Percentiles rank a stretch among this genome's conserved stretches.
Evolutionary conservation across 2,888 invertebrate species (phyloP).

Genomic region (Acanthosepion esculentum): DNA sequence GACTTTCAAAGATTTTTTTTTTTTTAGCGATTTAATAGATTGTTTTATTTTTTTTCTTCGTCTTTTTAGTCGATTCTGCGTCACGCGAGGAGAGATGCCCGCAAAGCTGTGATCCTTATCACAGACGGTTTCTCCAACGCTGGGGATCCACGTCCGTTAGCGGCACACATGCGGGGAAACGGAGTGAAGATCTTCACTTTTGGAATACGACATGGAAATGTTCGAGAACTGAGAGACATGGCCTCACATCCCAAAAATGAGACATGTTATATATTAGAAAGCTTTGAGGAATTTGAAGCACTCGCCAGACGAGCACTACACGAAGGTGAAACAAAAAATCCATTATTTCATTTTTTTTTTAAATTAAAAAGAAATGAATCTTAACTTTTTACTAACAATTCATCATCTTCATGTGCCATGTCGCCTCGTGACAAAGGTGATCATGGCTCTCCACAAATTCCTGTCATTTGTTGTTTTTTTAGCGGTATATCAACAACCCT

Average conservation of each 20-base stretch:
- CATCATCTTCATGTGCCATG: too few species aligned
- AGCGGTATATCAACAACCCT: too few species aligned
- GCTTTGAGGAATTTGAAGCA: conserved; percentile 83
- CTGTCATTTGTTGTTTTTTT: too few species aligned
- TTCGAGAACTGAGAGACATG: conserved; percentile 79
- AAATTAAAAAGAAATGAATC: too few species aligned
- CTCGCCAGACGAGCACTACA: conserved; percentile 82
- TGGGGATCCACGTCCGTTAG: conserved; percentile 81
- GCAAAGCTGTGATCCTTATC: conserved; percentile 81
- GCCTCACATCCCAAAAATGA: conserved; percentile 80
- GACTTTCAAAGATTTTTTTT: too few species aligned
- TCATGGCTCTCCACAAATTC: too few species aligned
- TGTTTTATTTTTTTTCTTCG: background rate
- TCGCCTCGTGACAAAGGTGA: too few species aligned
- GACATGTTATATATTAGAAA: conserved; percentile 81
- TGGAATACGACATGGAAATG: conserved; percentile 82
- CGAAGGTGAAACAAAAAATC: conserved; percentile 77
- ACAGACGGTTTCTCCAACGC: conserved; percentile 85
- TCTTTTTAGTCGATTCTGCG: conserved; percentile 68
- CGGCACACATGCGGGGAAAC: conserved; percentile 77
- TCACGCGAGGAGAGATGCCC: conserved; percentile 70
- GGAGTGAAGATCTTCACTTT: conserved; percentile 77
- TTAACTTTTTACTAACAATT: too few species aligned
- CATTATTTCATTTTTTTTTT: too few species aligned
- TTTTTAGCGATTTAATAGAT: too few species aligned